Evolutionary conservation across 2,888 invertebrate genomes (phyloP), one percentile per base, ranked within the genome.

Genomic region (Poecilus cupreus): DNA sequence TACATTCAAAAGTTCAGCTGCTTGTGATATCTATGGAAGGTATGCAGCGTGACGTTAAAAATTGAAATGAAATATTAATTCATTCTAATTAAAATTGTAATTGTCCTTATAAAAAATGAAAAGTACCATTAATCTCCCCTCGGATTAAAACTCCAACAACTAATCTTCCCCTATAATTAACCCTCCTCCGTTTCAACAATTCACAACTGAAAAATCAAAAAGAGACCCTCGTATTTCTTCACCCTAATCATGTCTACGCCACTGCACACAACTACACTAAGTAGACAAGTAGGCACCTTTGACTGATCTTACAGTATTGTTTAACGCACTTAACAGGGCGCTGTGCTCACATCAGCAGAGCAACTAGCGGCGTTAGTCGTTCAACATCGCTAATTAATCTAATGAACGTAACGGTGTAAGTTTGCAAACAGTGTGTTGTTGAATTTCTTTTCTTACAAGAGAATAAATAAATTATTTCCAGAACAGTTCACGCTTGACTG

Each of bases 301-400:
- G 60, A 60, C 60, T 60, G 60, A 60, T 60, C 32, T 60, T n/a
- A 32, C 1, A 60, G 60, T 26, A 60, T 60, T 60, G 60, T 60
- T 46, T 60, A 60, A 13, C 60, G 16, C 32, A 60, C 60, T 60
- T 60, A 60, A 13, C 32, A 1, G 20, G 20, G 18, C 20, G 49
- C 18, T 49, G 49, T 18, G 18, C 18, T 18, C 13, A 49, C 16
- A 49, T 22, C 22, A n/a, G 57, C 57, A 22, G 57, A 22, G 5
- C 60, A 60, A n/a, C 22, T 11, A 20, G n/a, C 22, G 13, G 13
- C 22, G 22, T 8, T 60, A n/a, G 26, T 60, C 22, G 32, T 60
- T 60, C 60, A 60, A 60, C 60, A 60, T 60, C 26, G 32, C 60
- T 60, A 60, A 60, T 60, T 60, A 26, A 60, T 60, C 60, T 60